These are phyloP conservation scores for Drosophila longiperda DNA, from an alignment of 2,888 invertebrate genomes.

Conservation along the genomic window DNA sequence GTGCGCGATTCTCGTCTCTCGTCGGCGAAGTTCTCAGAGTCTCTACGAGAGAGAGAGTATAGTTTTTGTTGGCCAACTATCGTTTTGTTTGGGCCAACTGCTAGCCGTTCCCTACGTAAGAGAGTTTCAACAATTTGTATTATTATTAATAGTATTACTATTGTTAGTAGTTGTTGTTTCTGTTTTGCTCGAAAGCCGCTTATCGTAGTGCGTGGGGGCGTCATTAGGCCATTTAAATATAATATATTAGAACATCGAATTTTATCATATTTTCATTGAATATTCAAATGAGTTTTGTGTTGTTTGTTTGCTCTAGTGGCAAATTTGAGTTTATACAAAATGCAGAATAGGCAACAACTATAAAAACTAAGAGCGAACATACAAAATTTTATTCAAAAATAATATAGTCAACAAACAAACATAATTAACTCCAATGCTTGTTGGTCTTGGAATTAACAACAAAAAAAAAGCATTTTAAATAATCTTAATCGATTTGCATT, in stretches of 20 bases:
- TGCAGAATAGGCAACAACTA: conserved; percentile 45
- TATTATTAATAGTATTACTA: conserved; percentile 31
- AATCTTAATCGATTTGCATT: conserved; percentile 64
- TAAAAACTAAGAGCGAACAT: conserved; percentile 35
- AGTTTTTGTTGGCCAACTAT: conserved; percentile 53
- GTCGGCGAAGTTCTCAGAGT: conserved; percentile 33
- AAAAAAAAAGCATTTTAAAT: conserved; percentile 30
- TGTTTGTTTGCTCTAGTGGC: conserved; percentile 4
- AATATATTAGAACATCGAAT: conserved; percentile 20
- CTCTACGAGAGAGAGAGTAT: conserved; percentile 7
- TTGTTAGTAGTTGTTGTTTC: conserved; percentile 31
- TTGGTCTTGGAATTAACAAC: conserved; percentile 43
- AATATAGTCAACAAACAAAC: conserved; percentile 26
- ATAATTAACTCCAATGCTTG: conserved; percentile 45
- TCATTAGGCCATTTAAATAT: conserved; percentile 27
- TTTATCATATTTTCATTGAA: conserved; percentile 5
- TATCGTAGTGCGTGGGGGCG: conserved; percentile 67
- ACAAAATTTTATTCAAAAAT: conserved; percentile 17
- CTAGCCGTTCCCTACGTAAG: conserved; percentile 57
- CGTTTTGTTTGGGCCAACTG: conserved; percentile 48
- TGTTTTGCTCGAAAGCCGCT: conserved; percentile 18
- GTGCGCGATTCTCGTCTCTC: conserved; percentile 36
- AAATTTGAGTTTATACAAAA: conserved; percentile 51
- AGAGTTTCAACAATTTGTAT: conserved; percentile 45
- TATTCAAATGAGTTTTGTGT: conserved; percentile 7